phyloP scores from a whole-genome alignment of 92 coral and sea anemone genomes.

The Phenganax subtilis region DNA sequence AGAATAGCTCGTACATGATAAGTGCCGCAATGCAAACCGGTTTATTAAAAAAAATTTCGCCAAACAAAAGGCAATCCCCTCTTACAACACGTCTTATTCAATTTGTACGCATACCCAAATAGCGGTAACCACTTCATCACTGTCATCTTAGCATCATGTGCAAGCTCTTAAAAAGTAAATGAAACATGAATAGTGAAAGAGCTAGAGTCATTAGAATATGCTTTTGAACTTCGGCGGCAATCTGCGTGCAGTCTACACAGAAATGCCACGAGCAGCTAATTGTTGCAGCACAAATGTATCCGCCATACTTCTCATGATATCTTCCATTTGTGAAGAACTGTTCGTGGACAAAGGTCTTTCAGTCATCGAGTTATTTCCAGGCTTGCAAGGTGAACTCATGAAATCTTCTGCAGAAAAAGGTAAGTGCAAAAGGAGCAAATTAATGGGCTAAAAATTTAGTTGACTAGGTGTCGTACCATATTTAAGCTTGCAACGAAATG shows the following conservation, averaged over 20 bases:
- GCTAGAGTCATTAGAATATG: background rate
- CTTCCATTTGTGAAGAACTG: conserved; percentile 26
- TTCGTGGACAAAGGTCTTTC: background rate
- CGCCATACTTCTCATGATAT: conserved; percentile 19
- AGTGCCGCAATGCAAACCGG: no score
- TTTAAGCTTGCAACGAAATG: background rate
- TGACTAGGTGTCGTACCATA: background rate
- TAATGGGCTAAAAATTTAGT: background rate
- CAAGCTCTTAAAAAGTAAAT: conserved; percentile 48
- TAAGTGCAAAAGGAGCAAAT: background rate
- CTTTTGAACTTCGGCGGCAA: background rate
- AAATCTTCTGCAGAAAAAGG: conserved; percentile 12
- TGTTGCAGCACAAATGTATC: background rate
- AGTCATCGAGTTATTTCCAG: background rate
- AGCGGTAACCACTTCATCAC: conserved; percentile 70
- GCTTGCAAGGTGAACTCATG: conserved; percentile 16
- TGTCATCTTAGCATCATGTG: conserved; percentile 66
- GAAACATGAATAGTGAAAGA: background rate
- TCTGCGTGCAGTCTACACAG: background rate
- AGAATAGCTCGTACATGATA: no score
- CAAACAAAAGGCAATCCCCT: background rate
- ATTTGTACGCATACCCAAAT: conserved; percentile 53
- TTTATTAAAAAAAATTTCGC: no score
- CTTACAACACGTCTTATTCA: conserved; percentile 1
- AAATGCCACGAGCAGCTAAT: background rate